Evolutionary conservation across 2,797 vertebrate genomes (phyloP), one percentile per base, ranked within the genome.

Genomic region (Enteromius argenteus): DNA sequence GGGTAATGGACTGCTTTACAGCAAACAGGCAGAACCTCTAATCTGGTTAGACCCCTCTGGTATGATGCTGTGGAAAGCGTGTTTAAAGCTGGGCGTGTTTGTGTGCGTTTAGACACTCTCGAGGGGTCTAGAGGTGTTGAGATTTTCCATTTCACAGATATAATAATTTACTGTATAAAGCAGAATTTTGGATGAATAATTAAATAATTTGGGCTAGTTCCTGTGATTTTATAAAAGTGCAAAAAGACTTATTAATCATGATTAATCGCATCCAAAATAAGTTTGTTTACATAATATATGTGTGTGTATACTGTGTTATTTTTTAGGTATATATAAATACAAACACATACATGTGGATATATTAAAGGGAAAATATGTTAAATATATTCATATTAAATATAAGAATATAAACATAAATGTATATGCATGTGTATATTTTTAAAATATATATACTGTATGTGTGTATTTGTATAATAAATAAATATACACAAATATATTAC

Each of bases 1-100:
- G 56, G 23, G 51, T 75, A 46, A 84, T 74, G 53, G 58, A 56
- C 60, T 86, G 71, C 81, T 86, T 39, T 73, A 77, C 64, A 73
- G 79, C 30, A 81, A 81, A 81, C 73, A 78, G 53, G 42, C 73
- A 81, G 84, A 86, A 44, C 74, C 66, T 64, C 62, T 84, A 79
- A 81, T 86, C 80, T 77, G 30, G 44, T 75, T 78, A 58, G 73
- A 69, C 62, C 74, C 11, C 79, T 56, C 15, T 13, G 74, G 56
- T 78, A 27, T 42, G 73, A 32, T 37, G 44, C 30, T 11, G 13
- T 13, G 44, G 51, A 78, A 42, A 66, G 62, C 23, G 10, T 19
- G 51, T 85, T 76, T 46, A 76, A 60, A 79, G 66, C 72, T 46
- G 53, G 35, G 39, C 21, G 30, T 35, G 46, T 79, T 67, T 71